A percentile compares a stretch with the other conserved stretches of the same genome.
These are phyloP conservation scores for Salvelinus sp. DNA, from an alignment of 2,113 vertebrate species.

Conservation along the genomic window DNA sequence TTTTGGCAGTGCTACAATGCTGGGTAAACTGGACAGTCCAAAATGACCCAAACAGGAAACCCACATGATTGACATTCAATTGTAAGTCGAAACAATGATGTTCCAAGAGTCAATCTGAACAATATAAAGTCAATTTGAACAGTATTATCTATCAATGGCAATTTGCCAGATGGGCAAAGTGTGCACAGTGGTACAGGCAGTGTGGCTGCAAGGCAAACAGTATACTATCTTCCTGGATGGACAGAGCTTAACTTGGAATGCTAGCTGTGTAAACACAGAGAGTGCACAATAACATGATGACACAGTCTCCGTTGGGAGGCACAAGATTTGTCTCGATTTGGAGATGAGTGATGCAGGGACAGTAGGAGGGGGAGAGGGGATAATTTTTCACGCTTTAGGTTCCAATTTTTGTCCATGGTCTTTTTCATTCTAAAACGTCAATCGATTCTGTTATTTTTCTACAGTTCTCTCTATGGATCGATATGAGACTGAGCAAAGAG, in stretches of 20 bases:
- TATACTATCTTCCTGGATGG: not conserved
- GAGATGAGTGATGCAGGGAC: conserved; percentile 16
- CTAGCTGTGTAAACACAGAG: conserved; percentile 1
- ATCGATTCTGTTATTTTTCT: not conserved
- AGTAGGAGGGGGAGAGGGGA: not conserved
- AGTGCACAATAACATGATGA: not conserved
- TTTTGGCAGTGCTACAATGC: too few species aligned
- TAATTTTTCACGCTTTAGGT: not conserved
- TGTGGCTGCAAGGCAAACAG: not conserved
- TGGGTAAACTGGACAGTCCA: too few species aligned
- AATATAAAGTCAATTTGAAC: conserved; percentile 8
- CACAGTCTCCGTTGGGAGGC: not conserved
- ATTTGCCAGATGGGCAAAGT: conserved; percentile 33
- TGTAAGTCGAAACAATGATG: too few species aligned
- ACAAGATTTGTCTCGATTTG: conserved; percentile 22
- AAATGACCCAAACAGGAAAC: too few species aligned
- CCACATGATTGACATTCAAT: too few species aligned
- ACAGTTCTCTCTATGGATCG: conserved; percentile 5
- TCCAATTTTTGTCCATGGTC: not conserved
- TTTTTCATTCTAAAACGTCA: conserved; percentile 2
- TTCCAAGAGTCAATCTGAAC: too few species aligned
- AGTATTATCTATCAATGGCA: conserved; percentile 24
- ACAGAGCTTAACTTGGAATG: not conserved
- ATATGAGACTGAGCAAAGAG: conserved; percentile 1
- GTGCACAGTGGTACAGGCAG: not conserved